Evolutionary conservation across 2,113 vertebrate species (phyloP).

Genomic region (Choloepus hoffmanni): DNA sequence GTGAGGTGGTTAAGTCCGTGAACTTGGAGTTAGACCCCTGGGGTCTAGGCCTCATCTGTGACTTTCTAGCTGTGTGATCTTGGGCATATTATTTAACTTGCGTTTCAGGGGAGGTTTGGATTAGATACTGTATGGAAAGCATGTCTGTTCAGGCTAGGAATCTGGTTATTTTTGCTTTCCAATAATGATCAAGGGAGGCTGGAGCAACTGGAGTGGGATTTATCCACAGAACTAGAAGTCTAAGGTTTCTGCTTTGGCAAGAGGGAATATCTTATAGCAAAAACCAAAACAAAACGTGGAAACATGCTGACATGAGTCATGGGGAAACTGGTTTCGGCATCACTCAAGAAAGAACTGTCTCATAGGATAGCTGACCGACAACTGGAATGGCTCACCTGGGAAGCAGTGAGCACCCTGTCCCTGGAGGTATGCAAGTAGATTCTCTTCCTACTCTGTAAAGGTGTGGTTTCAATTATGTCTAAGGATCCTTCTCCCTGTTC

Average conservation of each 20-base stretch:
- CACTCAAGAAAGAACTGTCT: not conserved
- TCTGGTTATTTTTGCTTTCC: slow-evolving; percentile 61
- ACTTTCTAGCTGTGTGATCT: slow-evolving; percentile 21
- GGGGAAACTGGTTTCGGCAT: not conserved
- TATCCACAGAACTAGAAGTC: not conserved
- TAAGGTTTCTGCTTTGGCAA: slow-evolving; percentile 32
- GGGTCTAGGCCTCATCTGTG: not conserved
- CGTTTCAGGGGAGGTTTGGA: slow-evolving; percentile 39
- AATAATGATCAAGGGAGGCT: not conserved
- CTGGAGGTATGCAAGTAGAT: not conserved
- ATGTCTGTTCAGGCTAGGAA: not conserved
- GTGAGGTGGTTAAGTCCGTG: not conserved
- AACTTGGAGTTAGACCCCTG: slow-evolving; percentile 21
- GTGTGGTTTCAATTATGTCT: not conserved
- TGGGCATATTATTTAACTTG: slow-evolving; percentile 4
- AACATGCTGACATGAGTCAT: not conserved
- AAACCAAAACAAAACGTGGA: not conserved
- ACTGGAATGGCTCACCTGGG: not conserved
- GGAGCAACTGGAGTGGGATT: not conserved
- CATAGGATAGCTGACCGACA: not conserved
- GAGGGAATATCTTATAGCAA: slow-evolving; percentile 48
- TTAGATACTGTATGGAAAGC: not conserved
- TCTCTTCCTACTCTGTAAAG: not conserved
- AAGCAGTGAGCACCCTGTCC: not conserved
- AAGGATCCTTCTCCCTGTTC: not conserved